Percentiles rank a stretch among this genome's conserved stretches.
Evolutionary conservation across 1,140 invertebrate species (phyloP).

Genomic region (Drosophila pandora): DNA sequence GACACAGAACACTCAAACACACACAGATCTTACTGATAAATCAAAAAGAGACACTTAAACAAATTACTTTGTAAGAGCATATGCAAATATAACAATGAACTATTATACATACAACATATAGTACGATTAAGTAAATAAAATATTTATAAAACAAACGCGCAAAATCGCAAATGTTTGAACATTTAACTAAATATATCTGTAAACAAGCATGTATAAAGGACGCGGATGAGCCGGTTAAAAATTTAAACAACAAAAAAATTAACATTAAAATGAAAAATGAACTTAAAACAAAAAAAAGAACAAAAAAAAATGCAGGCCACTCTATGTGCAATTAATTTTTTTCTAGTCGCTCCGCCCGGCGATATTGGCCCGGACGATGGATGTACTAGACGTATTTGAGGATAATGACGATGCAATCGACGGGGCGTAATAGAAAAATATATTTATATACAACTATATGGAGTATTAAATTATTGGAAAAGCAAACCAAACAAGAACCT

Average conservation of each 20-base stretch:
- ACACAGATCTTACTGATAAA: constrained; percentile 70
- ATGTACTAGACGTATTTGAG: constrained; percentile 43
- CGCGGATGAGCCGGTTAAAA: constrained; percentile 34
- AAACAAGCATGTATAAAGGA: constrained; percentile 54
- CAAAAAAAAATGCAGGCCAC: constrained; percentile 61
- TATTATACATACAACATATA: constrained; percentile 80
- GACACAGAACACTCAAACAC: constrained; percentile 15
- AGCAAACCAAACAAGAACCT: constrained; percentile 66
- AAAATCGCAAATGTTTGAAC: constrained; percentile 57
- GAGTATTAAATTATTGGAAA: constrained; percentile 77
- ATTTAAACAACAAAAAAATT: constrained; percentile 12
- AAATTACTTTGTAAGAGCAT: constrained; percentile 75
- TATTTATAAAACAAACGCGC: constrained; percentile 70
- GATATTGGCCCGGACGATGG: constrained; percentile 39
- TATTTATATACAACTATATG: constrained; percentile 82
- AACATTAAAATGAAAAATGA: constrained; percentile 9
- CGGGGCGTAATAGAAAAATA: constrained; percentile 81
- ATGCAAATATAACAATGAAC: constrained; percentile 82
- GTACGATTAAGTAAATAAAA: constrained; percentile 80
- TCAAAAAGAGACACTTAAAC: constrained; percentile 78
- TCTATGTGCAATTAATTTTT: constrained; percentile 80
- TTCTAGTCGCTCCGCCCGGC: constrained; percentile 64
- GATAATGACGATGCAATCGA: constrained; percentile 55
- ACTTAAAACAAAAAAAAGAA: constrained; percentile 3
- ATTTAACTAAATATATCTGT: constrained; percentile 64